Evolutionary conservation across 2,797 vertebrate genomes (phyloP), one percentile per base, ranked within the genome.

Genomic region (Bradypodion pumilum): DNA sequence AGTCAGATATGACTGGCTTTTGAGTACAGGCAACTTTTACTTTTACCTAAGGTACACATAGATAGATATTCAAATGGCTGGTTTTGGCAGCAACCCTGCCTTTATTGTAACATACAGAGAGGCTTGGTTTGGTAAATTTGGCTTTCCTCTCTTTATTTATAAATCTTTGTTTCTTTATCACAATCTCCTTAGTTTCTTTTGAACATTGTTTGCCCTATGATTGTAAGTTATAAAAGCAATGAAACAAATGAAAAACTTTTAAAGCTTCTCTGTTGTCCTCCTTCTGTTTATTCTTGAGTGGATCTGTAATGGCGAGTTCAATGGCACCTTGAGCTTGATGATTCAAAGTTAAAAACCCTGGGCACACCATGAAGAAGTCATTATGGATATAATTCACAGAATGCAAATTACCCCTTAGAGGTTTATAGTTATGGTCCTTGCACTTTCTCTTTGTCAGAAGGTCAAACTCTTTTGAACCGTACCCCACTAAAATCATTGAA

Each of bases 341-440:
- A 82, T 35, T 27, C 10, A 60, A n/a, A 29, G 6, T 40, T 49
- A 15, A 4, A n/a, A 70, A 80, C 4, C 5, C 27, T n/a, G 27
- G 65, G 3, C 6, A 77, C 4, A 74, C 52, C 0, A n/a, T 25
- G 19, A 19, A 70, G 32, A 85, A 29, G 1, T 69, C 40, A 60
- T 0, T 44, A 65, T 0, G 0, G 79, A 85, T 7, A 52, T 0
- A 82, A 35, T 79, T 74, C 84, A 44, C 83, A 77, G 27, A 85
- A 86, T 63, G 60, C 66, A 83, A 88, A 90, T 79, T n/a, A 77
- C 9, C 69, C 79, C 29, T 69, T 86, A 70, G 73, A 90, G 79
- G 68, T 29, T 56, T 65, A 82, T 78, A 78, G 37, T 69, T 81
- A 60, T 37, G 32, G 40, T 5, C 79, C 15, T 72, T 86, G 65